Evolutionary conservation across 2,113 vertebrate genomes (phyloP), one percentile per base, ranked within the genome.

Genomic region (Trogon surrucura): DNA sequence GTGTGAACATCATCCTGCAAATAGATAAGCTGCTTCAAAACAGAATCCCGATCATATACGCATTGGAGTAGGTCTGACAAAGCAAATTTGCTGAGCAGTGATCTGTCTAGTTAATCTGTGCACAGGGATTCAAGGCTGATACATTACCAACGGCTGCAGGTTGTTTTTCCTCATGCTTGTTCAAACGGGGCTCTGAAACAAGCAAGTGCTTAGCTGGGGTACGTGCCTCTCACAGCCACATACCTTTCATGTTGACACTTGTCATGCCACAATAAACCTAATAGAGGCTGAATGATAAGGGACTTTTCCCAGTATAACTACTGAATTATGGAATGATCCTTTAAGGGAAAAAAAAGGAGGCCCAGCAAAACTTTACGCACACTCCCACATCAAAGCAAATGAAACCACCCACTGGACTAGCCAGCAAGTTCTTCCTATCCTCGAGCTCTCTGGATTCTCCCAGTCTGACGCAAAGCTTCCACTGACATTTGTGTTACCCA

Each of bases 401-500:
- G 57, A 48, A 80, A 29, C 20, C 47, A 78, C 16, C 8, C 44
- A 20, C 11, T 60, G 22, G 44, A 66, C 62, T 21, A 84, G 36
- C 51, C 13, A 30, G 20, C 15, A 71, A 38, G 13, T 47, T 44
- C 9, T 30, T 80, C 80, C n/a, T 60, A 22, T 20, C 41, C 75
- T 64, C 22, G 81, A 5, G 17, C 58, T 87, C 65, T 32, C 34
- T 12, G 44, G 57, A 81, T 74, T 79, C 71, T 83, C 71, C 14
- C 36, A 36, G 20, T 32, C 51, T 84, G 70, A 84, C 81, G 88
- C 56, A 89, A 81, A 94, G n/a, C 84, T 84, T 51, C 87, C 57
- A n/a, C 38, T 71, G 51, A 91, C 47, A 71, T 47, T 71, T 8
- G 1, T 41, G 14, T 30, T 81, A 54, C n/a, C 29, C 36, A 1